These are phyloP conservation scores for Drosophila azteca DNA, from an alignment of 1,140 invertebrate species.

Conservation along the genomic window DNA sequence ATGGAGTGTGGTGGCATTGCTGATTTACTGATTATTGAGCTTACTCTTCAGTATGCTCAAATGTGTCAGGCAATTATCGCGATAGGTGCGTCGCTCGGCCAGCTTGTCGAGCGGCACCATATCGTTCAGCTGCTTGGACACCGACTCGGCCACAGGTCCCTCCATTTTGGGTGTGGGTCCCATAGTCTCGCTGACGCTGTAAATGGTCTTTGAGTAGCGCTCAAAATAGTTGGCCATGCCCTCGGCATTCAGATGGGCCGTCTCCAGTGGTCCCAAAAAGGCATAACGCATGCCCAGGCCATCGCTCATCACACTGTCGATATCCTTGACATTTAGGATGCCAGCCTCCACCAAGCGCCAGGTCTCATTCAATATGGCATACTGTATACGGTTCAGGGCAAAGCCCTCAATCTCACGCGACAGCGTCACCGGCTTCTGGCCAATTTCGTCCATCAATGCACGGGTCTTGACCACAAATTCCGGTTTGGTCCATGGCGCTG, in stretches of 20 bases:
- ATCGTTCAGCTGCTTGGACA: constrained; percentile 88
- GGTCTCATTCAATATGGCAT: constrained; percentile 96
- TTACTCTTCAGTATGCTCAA: constrained; percentile 93
- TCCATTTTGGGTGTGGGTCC: constrained; percentile 90
- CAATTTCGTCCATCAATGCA: constrained; percentile 93
- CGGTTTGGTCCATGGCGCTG: constrained; percentile 93
- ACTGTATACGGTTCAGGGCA: constrained; percentile 97
- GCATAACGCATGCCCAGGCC: constrained; percentile 97
- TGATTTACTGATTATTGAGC: constrained; percentile 51
- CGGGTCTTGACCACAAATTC: constrained; percentile 86
- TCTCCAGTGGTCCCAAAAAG: constrained; percentile 96
- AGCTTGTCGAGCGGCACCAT: constrained; percentile 91
- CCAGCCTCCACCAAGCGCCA: constrained; percentile 94
- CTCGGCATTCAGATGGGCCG: constrained; percentile 97
- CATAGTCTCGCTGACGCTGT: constrained; percentile 90
- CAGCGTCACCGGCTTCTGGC: constrained; percentile 94
- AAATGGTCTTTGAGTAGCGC: constrained; percentile 91
- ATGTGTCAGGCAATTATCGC: constrained; percentile 92
- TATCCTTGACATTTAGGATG: constrained; percentile 93
- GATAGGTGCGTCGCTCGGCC: constrained; percentile 90
- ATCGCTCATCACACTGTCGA: constrained; percentile 97
- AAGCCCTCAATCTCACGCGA: constrained; percentile 95
- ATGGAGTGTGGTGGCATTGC: no score
- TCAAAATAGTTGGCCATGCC: constrained; percentile 87
- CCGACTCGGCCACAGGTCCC: constrained; percentile 86